These are phyloP conservation scores for Phaethon lepturus DNA, from an alignment of 2,113 vertebrate genomes.

Conservation along the genomic window DNA sequence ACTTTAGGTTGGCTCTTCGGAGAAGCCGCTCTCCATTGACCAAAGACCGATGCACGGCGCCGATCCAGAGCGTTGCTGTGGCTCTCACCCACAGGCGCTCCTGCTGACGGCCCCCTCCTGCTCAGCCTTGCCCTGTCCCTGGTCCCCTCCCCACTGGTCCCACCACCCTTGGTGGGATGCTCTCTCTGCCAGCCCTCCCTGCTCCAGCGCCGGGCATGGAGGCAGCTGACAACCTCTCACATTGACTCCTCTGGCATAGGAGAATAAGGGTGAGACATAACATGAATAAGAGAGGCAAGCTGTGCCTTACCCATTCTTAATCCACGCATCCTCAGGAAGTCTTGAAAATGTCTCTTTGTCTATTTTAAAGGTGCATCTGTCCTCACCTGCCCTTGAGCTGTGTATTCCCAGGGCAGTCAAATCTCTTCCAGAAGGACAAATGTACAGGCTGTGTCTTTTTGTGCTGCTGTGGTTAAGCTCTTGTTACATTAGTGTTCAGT, in stretches of 20 bases:
- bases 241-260: background rate
- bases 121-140: background rate
- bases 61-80: background rate
- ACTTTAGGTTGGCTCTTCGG: background rate
- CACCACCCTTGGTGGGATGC: background rate
- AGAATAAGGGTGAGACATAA: background rate
- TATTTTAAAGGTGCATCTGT: background rate
- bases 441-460: background rate
- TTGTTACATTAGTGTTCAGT: background rate
- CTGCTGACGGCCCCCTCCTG: background rate
- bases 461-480: background rate
- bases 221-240: background rate
- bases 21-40: background rate
- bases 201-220: rapidly evolving
- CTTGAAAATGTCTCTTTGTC: background rate
- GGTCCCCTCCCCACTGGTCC: background rate
- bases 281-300: background rate
- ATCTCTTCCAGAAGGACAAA: background rate
- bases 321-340: background rate
- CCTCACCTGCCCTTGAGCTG: background rate
- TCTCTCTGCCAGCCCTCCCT: background rate
- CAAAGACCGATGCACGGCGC: rapidly evolving
- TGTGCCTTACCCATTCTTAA: background rate
- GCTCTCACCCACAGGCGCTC: background rate
- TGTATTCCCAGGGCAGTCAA: background rate